A percentile compares a stretch with the other conserved stretches of the same genome.
Conservation (phyloP, 2,113 vertebrate genomes). For the Recurvirostra avosetta region DNA sequence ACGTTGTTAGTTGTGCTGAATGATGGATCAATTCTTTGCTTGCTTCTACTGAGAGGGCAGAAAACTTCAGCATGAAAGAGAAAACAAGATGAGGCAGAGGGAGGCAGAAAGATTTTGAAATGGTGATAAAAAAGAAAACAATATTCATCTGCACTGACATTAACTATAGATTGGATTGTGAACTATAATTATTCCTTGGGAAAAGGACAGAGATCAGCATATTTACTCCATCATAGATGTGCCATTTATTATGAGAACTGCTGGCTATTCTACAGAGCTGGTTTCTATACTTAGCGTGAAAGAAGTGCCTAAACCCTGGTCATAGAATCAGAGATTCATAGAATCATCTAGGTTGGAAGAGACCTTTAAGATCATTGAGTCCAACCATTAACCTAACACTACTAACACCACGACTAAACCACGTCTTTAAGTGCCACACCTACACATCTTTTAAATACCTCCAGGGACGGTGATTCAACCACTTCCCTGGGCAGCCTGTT, state of each 20-base stretch:
- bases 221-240: background rate
- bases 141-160: background rate
- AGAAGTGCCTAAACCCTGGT: background rate
- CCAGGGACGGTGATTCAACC: too few species aligned
- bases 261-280: background rate
- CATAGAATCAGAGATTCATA: too few species aligned
- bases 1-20: accelerated
- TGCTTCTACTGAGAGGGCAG: background rate
- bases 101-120: background rate
- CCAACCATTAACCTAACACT: too few species aligned
- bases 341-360: too few species aligned
- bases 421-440: too few species aligned
- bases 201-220: background rate
- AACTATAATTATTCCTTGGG: background rate
- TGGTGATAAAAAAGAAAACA: background rate
- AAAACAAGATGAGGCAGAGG: background rate
- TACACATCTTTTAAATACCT: too few species aligned
- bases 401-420: too few species aligned
- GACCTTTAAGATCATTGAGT: too few species aligned
- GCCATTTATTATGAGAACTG: background rate
- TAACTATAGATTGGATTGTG: background rate
- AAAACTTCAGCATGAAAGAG: background rate
- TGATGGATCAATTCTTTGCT: background rate
- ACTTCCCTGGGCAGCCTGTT: too few species aligned
- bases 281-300: background rate